Percentiles rank a stretch among this genome's conserved stretches.
Conservation (phyloP, 2,888 invertebrate species). For the Ectropis crepuscularia region DNA sequence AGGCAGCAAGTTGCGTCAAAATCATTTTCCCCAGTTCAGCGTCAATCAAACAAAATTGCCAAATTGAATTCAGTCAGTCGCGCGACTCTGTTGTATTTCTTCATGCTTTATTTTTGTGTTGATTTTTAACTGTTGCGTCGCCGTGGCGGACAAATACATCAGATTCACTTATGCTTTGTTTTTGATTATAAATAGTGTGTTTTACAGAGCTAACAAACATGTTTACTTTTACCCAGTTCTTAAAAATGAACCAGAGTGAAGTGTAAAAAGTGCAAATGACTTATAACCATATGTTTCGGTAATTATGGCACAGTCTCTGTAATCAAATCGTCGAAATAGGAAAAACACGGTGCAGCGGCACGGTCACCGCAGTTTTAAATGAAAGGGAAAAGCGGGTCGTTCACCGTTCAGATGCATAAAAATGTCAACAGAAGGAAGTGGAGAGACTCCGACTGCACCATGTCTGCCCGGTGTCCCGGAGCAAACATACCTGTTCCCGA, state of each 20-base stretch:
- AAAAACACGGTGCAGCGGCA: conserved; percentile 55
- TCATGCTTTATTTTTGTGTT: conserved; percentile 28
- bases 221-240: conserved; percentile 52
- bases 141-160: conserved; percentile 57
- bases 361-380: conserved; percentile 70
- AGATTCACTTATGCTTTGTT: conserved; percentile 48
- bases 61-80: conserved; percentile 26
- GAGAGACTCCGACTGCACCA: conserved; percentile 82
- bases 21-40: background rate
- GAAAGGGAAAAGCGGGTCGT: conserved; percentile 69
- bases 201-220: conserved; percentile 45
- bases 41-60: conserved; percentile 14
- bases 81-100: conserved; percentile 45
- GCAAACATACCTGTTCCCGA: conserved; percentile 82
- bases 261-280: conserved; percentile 77
- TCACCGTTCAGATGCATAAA: conserved; percentile 86
- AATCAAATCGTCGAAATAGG: conserved; percentile 46
- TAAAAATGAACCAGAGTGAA: conserved; percentile 61
- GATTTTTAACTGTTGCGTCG: conserved; percentile 54
- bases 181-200: conserved; percentile 38
- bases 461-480: conserved; percentile 81
- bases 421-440: conserved; percentile 88
- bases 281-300: conserved; percentile 78
- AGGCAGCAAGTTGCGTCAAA: background rate
- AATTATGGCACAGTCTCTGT: conserved; percentile 59